Percentiles rank a stretch among this genome's conserved stretches.
phyloP scores from a whole-genome alignment of 53 echinoderm and acorn worm species.

The Holothuria scabra region DNA sequence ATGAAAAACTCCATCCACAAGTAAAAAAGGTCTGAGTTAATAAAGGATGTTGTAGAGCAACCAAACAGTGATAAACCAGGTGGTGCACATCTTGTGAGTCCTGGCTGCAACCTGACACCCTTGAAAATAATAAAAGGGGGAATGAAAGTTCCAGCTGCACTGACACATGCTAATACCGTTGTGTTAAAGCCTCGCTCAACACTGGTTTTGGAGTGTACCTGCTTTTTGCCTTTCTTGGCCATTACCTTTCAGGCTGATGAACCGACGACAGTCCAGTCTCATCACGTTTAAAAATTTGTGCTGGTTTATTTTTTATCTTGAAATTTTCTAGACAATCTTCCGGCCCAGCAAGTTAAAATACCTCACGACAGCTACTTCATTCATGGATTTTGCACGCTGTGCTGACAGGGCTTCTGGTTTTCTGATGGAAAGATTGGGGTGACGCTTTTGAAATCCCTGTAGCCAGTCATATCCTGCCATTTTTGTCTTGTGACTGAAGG shows the following conservation, averaged over 20 bases:
- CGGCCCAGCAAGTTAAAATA: conserved; percentile 52
- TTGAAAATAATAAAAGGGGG: conserved; percentile 62
- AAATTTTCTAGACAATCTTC: conserved; percentile 23
- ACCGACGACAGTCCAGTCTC: conserved; percentile 51
- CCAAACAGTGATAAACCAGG: conserved; percentile 54
- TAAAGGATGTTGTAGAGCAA: conserved; percentile 27
- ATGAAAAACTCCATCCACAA: conserved; percentile 53
- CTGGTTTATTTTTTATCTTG: conserved; percentile 34
- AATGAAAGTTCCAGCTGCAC: conserved; percentile 51
- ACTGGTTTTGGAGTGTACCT: conserved; percentile 64
- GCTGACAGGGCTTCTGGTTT: conserved; percentile 66
- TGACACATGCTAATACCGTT: conserved; percentile 52
- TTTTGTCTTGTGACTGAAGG: conserved; percentile 44
- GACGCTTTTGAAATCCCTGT: conserved; percentile 38
- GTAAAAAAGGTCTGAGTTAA: conserved; percentile 54
- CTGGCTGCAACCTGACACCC: conserved; percentile 44
- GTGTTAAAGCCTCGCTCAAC: conserved; percentile 58
- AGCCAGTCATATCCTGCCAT: conserved; percentile 66
- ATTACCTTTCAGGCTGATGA: conserved; percentile 43
- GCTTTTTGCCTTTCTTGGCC: conserved; percentile 53
- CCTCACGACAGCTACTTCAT: conserved; percentile 46
- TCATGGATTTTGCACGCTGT: conserved; percentile 60
- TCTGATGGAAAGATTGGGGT: conserved; percentile 48
- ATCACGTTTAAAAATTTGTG: conserved; percentile 54
- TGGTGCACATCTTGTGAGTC: conserved; percentile 48